Base-by-base conservation (phyloP, 2,888 invertebrate genomes). In the Hemithea aestivaria region DNA sequence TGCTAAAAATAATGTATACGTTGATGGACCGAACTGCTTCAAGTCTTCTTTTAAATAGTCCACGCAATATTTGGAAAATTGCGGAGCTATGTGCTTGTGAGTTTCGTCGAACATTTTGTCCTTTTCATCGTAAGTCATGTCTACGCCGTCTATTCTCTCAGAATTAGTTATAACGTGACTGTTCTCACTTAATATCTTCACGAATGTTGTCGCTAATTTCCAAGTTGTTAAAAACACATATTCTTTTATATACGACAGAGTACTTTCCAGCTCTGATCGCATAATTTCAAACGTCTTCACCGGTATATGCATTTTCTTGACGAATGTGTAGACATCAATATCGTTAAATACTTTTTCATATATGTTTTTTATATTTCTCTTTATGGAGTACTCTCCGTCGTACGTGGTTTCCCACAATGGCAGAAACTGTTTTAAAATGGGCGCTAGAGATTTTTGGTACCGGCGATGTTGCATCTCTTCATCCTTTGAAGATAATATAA, bases 271-370 rank as follows among this genome's bases (percentile, higher is more conserved):
- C 36, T 48, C 49, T 1, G 35, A 38, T 40, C 53, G 48, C 28
- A 73, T 65, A 23, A 53, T 45, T 8, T 35, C 31, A 30, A 64
- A 68, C 26, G 66, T 40, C 38, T 53, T 58, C 7, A 53, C 40
- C 8, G 73, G 69, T 22, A 62, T 35, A 24, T 51, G 29, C 44
- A 60, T 64, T 40, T 57, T 50, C 36, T 59, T 55, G 1, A 50
- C 28, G 8, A 60, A 35, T n/a, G 30, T 45, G 23, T 36, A 45
- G 8, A 11, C 24, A 3, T 33, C 33, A 6, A 35, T 34, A 8
- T 25, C 28, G 10, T 16, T 23, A 5, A 38, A 7, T 7, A 48
- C 28, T 10, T 27, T 34, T 8, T 20, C 27, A 16, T 48, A 23
- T 20, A 51, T 37, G 10, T 36, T 10, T 9, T 32, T 29, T 10